Evolutionary conservation across 2,797 vertebrate genomes (phyloP).

Genomic region (Protosalanx chinensis): DNA sequence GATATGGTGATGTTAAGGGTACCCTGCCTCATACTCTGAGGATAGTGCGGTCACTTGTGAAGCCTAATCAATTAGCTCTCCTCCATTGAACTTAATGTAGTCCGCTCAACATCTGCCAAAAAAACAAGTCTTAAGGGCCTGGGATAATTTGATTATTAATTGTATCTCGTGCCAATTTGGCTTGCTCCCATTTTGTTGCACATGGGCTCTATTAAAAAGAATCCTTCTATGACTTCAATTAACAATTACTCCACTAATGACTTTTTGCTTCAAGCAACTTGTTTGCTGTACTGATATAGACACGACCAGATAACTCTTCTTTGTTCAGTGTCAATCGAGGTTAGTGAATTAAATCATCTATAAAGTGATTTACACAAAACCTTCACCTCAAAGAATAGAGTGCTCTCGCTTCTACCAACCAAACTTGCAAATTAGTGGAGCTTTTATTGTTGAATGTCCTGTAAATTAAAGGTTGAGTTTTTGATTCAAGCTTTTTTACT

Average conservation of each 20-base stretch:
- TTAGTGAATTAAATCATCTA: constrained; percentile 7
- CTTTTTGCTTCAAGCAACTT: constrained; percentile 34
- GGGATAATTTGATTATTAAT: constrained; percentile 23
- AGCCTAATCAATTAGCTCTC: constrained; percentile 19
- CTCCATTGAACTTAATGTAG: constrained; percentile 9
- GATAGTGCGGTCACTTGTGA: constrained; percentile 7
- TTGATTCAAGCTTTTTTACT: neutral
- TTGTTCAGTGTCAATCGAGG: constrained; percentile 10
- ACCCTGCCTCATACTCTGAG: neutral
- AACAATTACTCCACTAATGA: constrained; percentile 46
- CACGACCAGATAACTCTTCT: constrained; percentile 16
- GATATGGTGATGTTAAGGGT: too few species aligned
- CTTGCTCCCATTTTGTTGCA: constrained; percentile 39
- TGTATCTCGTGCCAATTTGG: constrained; percentile 40
- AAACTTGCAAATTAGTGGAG: too few species aligned
- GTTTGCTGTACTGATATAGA: constrained; percentile 36
- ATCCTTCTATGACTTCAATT: constrained; percentile 43
- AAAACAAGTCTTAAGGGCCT: constrained; percentile 2
- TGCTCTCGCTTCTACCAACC: too few species aligned
- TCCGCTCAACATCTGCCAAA: constrained; percentile 16
- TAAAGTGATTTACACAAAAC: neutral
- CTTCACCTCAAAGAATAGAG: neutral
- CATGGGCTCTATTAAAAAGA: constrained; percentile 37
- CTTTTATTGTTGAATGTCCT: too few species aligned
- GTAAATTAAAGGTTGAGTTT: neutral